Conservation (phyloP, 2,113 vertebrate genomes). For the Columba janthina region DNA sequence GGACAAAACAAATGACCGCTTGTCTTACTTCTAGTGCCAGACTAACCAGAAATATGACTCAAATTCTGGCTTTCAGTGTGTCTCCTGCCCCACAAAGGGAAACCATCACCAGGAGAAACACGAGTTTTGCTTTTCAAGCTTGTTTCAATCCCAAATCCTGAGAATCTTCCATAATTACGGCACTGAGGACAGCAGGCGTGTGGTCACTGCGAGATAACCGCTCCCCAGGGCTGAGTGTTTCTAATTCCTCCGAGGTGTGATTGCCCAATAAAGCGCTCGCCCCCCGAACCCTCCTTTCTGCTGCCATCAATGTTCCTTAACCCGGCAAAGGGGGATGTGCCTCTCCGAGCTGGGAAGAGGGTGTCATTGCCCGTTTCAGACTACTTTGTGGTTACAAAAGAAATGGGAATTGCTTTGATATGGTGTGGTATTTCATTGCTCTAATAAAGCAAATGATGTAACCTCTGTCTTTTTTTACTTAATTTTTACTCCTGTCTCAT, state of each 20-base stretch:
- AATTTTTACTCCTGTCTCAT: not conserved
- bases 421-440: not conserved
- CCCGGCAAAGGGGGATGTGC: not conserved
- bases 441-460: not conserved
- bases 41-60: not conserved
- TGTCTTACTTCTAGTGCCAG: not conserved
- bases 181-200: not conserved
- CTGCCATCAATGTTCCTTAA: not conserved
- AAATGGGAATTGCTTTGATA: conserved; percentile 11
- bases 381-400: not conserved
- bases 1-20: not conserved
- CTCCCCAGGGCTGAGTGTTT: not conserved
- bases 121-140: not conserved
- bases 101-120: not conserved
- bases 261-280: not conserved
- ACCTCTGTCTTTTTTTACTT: not conserved
- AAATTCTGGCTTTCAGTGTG: not conserved
- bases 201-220: not conserved
- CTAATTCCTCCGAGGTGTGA: not conserved
- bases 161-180: not conserved
- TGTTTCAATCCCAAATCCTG: not conserved
- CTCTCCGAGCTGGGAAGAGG: conserved; percentile 4
- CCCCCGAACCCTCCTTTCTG: not conserved
- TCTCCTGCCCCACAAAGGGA: not conserved
- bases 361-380: conserved; percentile 24